Evolutionary conservation across 2,888 invertebrate genomes (phyloP).

Genomic region (Deroplatys truncata): DNA sequence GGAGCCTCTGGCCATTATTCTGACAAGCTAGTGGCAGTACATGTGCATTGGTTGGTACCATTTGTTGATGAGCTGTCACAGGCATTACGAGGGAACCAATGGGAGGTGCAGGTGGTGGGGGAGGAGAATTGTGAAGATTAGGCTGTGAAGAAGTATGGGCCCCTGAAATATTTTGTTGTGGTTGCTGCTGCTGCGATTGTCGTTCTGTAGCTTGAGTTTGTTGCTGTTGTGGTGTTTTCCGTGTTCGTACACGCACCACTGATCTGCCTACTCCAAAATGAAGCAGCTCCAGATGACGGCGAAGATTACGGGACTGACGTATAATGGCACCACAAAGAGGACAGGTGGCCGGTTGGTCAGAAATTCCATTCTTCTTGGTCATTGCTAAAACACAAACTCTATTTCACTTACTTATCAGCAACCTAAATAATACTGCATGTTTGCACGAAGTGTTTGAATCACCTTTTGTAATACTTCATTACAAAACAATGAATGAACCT

Average conservation of each 20-base stretch:
- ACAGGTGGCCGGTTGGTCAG: slow-evolving; percentile 35
- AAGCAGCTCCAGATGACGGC: slow-evolving; percentile 35
- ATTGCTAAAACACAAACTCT: slow-evolving; percentile 12
- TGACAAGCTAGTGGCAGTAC: slow-evolving; percentile 17
- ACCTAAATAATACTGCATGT: too few species aligned
- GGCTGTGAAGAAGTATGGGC: neutral
- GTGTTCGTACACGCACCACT: slow-evolving; percentile 20
- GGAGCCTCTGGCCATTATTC: neutral
- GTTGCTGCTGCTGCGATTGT: neutral
- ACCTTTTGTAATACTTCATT: too few species aligned
- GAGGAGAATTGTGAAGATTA: slow-evolving; percentile 8
- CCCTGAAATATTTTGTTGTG: neutral
- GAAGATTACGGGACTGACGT: slow-evolving; percentile 35
- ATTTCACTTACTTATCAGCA: neutral
- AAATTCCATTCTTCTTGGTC: slow-evolving; percentile 32
- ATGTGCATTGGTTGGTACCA: neutral
- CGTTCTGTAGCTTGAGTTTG: neutral
- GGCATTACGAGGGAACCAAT: slow-evolving; percentile 2
- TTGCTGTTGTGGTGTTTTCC: neutral
- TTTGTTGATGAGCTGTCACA: neutral
- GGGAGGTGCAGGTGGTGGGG: neutral
- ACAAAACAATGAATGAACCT: too few species aligned
- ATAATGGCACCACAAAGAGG: slow-evolving; percentile 34
- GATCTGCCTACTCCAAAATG: slow-evolving; percentile 31
- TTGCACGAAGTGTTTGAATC: too few species aligned